These are phyloP conservation scores for Desoria tigrina DNA, from an alignment of 2,888 invertebrate genomes.

Conservation along the genomic window DNA sequence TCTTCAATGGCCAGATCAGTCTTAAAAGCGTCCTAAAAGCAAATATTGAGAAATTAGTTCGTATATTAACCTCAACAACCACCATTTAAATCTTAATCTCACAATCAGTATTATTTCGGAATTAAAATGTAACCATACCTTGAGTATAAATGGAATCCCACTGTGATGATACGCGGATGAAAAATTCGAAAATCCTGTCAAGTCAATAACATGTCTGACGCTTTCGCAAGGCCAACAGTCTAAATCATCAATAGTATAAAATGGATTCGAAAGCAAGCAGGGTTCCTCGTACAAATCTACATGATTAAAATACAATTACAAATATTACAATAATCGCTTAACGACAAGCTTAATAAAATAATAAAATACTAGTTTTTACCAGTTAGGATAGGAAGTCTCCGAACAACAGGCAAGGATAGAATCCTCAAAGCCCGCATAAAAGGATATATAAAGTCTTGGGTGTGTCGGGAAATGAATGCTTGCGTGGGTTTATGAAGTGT, in stretches of 20 bases:
- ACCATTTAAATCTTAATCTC: not conserved
- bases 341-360: not conserved
- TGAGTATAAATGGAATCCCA: conserved; percentile 64
- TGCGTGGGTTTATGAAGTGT: conserved; percentile 67
- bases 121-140: conserved; percentile 56
- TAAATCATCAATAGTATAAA: conserved; percentile 76
- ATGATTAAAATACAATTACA: no score
- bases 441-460: conserved; percentile 80
- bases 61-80: conserved; percentile 6
- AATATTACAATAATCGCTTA: no score
- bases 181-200: conserved; percentile 64
- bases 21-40: conserved; percentile 63
- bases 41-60: no score
- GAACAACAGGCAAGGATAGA: conserved; percentile 74
- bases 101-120: not conserved
- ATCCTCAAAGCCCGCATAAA: conserved; percentile 72
- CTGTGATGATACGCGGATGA: conserved; percentile 60
- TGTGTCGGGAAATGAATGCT: conserved; percentile 68
- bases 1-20: conserved; percentile 61
- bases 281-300: conserved; percentile 80
- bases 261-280: conserved; percentile 80
- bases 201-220: conserved; percentile 68
- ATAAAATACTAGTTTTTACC: conserved; percentile 59
- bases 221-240: conserved; percentile 81
- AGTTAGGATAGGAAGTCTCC: conserved; percentile 70